Percentiles rank a stretch among this genome's conserved stretches.
Conservation (phyloP, 2,113 vertebrate genomes). For the Phodopus roborovskii region DNA sequence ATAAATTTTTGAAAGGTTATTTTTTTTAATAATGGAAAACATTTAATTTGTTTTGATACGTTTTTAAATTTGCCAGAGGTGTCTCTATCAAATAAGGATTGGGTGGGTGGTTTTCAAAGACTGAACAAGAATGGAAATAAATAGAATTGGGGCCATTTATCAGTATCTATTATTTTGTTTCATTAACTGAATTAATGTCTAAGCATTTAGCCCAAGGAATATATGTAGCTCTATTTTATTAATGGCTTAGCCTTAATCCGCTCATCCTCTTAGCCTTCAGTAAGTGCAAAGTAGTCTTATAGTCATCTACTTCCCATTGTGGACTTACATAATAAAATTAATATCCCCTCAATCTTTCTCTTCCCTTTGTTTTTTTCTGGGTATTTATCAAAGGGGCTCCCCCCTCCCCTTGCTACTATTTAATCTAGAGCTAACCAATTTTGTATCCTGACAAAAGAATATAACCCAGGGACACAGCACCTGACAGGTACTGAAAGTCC, state of each 20-base stretch:
- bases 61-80: slow-evolving; percentile 57
- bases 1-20: slow-evolving; percentile 37
- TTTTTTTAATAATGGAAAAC: not conserved
- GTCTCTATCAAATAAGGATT: slow-evolving; percentile 58
- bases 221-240: slow-evolving; percentile 44
- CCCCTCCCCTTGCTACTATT: not conserved
- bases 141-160: slow-evolving; percentile 55
- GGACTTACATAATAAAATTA: slow-evolving; percentile 14
- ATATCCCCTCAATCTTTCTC: not conserved
- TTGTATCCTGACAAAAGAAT: slow-evolving; percentile 14
- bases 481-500: not conserved
- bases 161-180: slow-evolving; percentile 54
- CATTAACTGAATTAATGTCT: slow-evolving; percentile 63
- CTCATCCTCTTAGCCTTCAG: not conserved
- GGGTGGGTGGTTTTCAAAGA: slow-evolving; percentile 36
- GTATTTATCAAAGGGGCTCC: not conserved
- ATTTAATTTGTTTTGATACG: slow-evolving; percentile 29
- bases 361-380: slow-evolving; percentile 13
- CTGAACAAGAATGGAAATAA: slow-evolving; percentile 40
- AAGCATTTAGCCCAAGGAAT: slow-evolving; percentile 46
- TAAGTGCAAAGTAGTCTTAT: slow-evolving; percentile 14
- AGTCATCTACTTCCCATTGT: slow-evolving; percentile 4
- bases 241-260: slow-evolving; percentile 46
- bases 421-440: slow-evolving; percentile 10
- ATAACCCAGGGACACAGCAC: not conserved